phyloP scores from a whole-genome alignment of 2,888 invertebrate genomes.

The Phlogophora meticulosa region DNA sequence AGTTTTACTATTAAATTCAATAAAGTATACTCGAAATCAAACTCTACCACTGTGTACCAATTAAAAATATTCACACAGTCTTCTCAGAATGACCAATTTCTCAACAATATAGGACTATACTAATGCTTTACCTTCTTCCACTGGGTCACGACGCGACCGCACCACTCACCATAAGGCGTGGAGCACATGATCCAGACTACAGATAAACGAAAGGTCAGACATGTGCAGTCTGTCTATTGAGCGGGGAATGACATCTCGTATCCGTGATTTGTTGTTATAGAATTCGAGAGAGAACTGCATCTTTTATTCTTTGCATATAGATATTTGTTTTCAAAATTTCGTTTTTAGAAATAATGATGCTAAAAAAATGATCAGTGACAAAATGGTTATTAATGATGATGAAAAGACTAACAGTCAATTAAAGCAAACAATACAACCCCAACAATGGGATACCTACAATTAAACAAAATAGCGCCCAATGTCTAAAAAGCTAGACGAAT shows the following conservation, averaged over 20 bases:
- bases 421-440: not conserved
- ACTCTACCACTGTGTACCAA: constrained; percentile 3
- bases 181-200: constrained; percentile 60
- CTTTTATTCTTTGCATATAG: not conserved
- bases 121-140: constrained; percentile 28
- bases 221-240: constrained; percentile 46
- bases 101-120: constrained; percentile 55
- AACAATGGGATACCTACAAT: not conserved
- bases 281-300: not conserved
- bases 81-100: constrained; percentile 57
- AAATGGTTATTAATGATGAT: not conserved
- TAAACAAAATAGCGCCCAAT: not conserved
- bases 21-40: not conserved
- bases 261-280: constrained; percentile 18
- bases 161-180: constrained; percentile 62
- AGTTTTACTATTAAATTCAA: constrained; percentile 10
- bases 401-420: too few species aligned
- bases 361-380: too few species aligned
- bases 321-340: not conserved
- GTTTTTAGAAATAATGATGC: too few species aligned
- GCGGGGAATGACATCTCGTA: constrained; percentile 45
- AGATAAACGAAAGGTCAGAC: constrained; percentile 62
- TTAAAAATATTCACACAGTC: constrained; percentile 34
- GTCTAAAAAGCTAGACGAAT: not conserved
- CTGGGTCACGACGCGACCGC: constrained; percentile 61